phyloP scores from a whole-genome alignment of 2,113 vertebrate genomes.

The Hypocryptadius cinnamomeus region DNA sequence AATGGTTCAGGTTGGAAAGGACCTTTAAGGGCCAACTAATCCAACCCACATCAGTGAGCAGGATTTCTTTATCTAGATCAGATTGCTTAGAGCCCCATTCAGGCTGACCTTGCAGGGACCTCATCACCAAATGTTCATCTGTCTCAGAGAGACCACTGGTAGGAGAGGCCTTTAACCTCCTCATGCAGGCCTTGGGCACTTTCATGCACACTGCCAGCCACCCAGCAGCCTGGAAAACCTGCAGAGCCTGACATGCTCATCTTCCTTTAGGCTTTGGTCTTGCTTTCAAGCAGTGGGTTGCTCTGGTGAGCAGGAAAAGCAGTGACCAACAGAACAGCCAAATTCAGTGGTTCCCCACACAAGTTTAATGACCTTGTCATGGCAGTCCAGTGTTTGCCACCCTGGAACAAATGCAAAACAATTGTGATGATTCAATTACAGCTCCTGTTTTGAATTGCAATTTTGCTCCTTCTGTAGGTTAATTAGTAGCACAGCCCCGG shows the following conservation, averaged over 20 bases:
- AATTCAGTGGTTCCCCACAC: not conserved
- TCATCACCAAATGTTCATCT: not conserved
- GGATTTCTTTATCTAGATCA: not conserved
- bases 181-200: not conserved
- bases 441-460: slow-evolving; percentile 44
- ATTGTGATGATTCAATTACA: slow-evolving; percentile 61
- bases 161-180: not conserved
- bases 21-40: not conserved
- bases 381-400: not conserved
- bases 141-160: not conserved
- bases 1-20: not conserved
- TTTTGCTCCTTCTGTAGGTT: slow-evolving; percentile 62
- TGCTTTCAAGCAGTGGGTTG: not conserved
- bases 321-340: not conserved
- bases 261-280: not conserved
- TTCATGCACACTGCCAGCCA: fast-evolving
- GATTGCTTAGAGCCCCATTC: not conserved
- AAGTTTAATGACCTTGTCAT: slow-evolving; percentile 11
- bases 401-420: slow-evolving; percentile 52
- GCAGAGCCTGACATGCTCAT: not conserved
- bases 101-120: not conserved
- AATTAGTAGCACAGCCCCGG: slow-evolving; percentile 61
- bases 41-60: not conserved
- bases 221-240: not conserved
- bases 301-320: not conserved